Conservation (phyloP, 2,113 vertebrate genomes). For the Antechinus stuartii region DNA sequence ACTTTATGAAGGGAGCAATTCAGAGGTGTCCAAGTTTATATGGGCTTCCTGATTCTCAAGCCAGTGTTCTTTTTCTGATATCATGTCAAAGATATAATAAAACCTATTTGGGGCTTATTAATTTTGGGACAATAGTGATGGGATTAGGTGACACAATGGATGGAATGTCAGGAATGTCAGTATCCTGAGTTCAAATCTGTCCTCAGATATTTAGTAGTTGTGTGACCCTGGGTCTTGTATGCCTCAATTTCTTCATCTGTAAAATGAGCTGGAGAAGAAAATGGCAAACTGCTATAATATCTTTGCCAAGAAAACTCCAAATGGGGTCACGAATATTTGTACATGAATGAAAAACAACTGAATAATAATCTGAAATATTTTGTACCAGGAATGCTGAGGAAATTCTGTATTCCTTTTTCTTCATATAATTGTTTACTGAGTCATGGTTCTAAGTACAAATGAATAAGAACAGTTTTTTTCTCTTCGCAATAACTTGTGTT, state of each 20-base stretch:
- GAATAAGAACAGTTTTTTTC: not conserved
- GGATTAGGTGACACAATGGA: not conserved
- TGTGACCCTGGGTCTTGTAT: not conserved
- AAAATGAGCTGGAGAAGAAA: not conserved
- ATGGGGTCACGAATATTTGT: not conserved
- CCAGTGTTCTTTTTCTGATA: not conserved
- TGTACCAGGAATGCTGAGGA: conserved; percentile 43
- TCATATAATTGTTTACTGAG: not conserved
- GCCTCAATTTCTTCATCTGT: not conserved
- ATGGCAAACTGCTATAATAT: not conserved
- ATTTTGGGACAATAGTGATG: not conserved
- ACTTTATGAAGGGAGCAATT: not conserved
- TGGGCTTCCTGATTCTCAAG: not conserved
- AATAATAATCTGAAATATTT: not conserved
- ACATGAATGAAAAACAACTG: not conserved
- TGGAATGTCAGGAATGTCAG: not conserved
- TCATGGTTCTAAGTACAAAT: not conserved
- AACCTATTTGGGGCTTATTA: not conserved
- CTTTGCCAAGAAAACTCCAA: not conserved
- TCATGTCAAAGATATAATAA: not conserved
- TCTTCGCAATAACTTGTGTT: not conserved
- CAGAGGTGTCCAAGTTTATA: not conserved
- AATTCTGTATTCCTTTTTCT: conserved; percentile 18
- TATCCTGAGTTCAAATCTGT: not conserved
- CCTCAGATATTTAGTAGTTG: not conserved